These are phyloP conservation scores for Carettochelys insculpta DNA, from an alignment of 2,113 vertebrate species.

Conservation along the genomic window DNA sequence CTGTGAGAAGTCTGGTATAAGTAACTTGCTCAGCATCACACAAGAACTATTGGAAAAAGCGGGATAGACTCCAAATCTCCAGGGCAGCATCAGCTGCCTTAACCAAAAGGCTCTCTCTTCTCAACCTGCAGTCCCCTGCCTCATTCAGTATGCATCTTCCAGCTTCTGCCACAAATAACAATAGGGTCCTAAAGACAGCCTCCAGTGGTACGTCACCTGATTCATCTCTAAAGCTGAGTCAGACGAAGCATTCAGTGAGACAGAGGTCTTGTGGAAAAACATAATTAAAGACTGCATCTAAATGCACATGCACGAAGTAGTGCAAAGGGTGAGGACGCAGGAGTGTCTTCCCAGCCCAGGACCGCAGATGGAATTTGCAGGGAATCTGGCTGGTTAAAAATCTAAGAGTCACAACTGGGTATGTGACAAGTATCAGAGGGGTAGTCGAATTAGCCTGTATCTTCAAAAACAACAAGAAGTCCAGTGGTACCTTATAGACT, in stretches of 20 bases:
- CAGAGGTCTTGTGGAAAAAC: not conserved
- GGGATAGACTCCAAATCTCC: not conserved
- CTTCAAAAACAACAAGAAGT: too few species aligned
- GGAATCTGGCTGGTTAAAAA: not conserved
- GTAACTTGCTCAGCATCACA: not conserved
- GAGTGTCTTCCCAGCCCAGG: not conserved
- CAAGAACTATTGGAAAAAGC: not conserved
- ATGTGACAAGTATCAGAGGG: too few species aligned
- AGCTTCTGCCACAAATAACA: not conserved
- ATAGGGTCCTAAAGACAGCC: not conserved
- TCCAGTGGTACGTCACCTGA: not conserved
- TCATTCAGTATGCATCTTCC: not conserved
- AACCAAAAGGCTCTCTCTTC: not conserved
- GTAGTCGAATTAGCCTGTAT: too few species aligned
- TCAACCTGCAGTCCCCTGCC: not conserved
- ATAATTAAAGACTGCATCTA: not conserved
- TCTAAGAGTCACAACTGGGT: not conserved
- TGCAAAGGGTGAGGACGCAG: too few species aligned
- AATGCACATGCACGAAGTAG: not conserved
- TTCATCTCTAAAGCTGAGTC: not conserved
- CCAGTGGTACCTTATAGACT: too few species aligned
- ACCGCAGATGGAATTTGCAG: not conserved
- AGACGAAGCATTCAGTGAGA: not conserved
- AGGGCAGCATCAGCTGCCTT: not conserved
- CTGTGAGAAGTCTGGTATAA: not conserved